Base-by-base conservation (phyloP, 1,140 invertebrate species). In the Aradophagus sp. region DNA sequence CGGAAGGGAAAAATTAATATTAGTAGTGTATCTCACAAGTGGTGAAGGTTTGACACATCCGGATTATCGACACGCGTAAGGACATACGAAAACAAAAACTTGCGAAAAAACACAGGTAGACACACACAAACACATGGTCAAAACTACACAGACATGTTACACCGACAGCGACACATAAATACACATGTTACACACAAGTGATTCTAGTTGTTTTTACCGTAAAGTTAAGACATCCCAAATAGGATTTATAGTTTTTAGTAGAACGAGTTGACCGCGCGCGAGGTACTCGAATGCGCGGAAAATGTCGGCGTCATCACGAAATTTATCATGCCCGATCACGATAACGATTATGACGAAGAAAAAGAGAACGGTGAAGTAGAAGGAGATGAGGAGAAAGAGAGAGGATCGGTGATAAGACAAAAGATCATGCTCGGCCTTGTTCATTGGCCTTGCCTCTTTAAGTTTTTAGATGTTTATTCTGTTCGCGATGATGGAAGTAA, bases 391-490 rank as follows among this genome's bases (percentile, higher is more conserved):
- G 20, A 34, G 5, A 44, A 39, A 20, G 29, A 42, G 29, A 45
- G 52, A 53, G 44, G 32, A 70, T 59, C 34, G 41, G 34, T 42
- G 42, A 53, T 38, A 41, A 61, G 16, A 44, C 45, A 27, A 10
- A 41, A 39, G 27, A 66, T 71, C 71, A 67, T 47, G 62, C 55
- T 71, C 73, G 70, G 67, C 55, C 42, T 50, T 52, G 29, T 45
- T 73, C 72, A 58, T 50, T 70, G 73, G 69, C 62, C 74, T 61
- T 59, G 58, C 67, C 69, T 77, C 77, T 81, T 80, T 81, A 80
- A 81, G 76, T 82, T 82, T 82, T 77, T 80, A 82, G 72, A 81
- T 81, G 75, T 81, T 82, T 81, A 82, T 82, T 82, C 76, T 75
- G 68, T 76, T 74, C 67, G 27, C 31, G 47, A 59, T 45, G 55